phyloP scores from a whole-genome alignment of 2,888 invertebrate genomes.

The Beris chalybata region DNA sequence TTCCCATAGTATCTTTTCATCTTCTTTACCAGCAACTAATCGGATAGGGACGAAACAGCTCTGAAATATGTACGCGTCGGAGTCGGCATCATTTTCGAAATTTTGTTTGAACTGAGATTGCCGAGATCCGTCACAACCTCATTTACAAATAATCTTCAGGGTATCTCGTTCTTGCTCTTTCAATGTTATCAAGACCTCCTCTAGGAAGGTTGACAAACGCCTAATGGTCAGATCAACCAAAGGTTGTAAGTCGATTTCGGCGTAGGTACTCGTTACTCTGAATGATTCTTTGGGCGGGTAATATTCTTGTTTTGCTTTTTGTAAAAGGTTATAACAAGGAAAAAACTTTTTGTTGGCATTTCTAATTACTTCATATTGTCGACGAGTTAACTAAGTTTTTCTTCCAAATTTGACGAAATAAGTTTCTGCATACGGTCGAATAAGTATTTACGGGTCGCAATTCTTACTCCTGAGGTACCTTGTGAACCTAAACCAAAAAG shows the following conservation, averaged over 20 bases:
- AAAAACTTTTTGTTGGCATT: slow-evolving; percentile 14
- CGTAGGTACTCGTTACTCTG: slow-evolving; percentile 13
- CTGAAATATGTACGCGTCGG: slow-evolving; percentile 17
- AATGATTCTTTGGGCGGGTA: slow-evolving; percentile 27
- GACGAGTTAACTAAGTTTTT: slow-evolving; percentile 37
- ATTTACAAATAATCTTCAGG: slow-evolving; percentile 4
- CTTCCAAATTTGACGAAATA: no score
- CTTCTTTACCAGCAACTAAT: no score
- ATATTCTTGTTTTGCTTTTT: slow-evolving; percentile 35
- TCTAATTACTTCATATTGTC: slow-evolving; percentile 21
- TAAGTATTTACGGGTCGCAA: no score
- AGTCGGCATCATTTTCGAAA: background rate
- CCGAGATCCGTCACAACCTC: slow-evolving; percentile 1
- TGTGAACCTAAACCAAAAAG: no score
- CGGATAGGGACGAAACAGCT: background rate
- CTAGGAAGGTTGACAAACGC: background rate
- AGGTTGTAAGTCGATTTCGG: slow-evolving; percentile 22
- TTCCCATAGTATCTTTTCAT: slow-evolving; percentile 39
- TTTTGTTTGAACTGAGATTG: slow-evolving; percentile 5
- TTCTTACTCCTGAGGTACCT: no score
- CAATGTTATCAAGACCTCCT: background rate
- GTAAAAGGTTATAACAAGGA: slow-evolving; percentile 31
- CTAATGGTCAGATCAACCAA: slow-evolving; percentile 18
- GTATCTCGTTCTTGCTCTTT: background rate
- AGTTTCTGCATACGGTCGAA: no score